Conservation (phyloP, 2,888 invertebrate genomes). For the Acleris emargana region DNA sequence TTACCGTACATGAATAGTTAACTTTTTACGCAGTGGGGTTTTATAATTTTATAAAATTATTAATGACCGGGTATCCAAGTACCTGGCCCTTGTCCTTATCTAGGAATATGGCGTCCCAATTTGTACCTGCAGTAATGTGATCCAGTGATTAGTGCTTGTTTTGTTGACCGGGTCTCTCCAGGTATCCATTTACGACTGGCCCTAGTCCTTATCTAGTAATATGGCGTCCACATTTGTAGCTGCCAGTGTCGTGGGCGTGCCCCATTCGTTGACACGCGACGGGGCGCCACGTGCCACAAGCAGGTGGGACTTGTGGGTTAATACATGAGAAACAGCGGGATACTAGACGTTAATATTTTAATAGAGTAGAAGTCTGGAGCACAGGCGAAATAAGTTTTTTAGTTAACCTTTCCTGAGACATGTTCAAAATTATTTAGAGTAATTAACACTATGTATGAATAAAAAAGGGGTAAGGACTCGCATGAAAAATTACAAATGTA, state of each 20-base stretch:
- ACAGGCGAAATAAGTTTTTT: no score
- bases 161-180: conserved; percentile 3
- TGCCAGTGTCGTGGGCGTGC: conserved; percentile 21
- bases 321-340: conserved; percentile 14
- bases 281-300: conserved; percentile 26
- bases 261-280: conserved; percentile 31
- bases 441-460: no score
- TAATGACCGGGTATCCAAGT: conserved; percentile 2
- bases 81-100: background rate
- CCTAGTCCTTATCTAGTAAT: conserved; percentile 2
- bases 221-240: conserved; percentile 18
- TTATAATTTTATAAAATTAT: no score
- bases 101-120: background rate
- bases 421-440: no score
- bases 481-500: no score
- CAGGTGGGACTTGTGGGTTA: conserved; percentile 28
- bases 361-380: no score
- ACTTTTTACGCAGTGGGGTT: no score
- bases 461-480: no score
- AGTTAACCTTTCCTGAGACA: no score
- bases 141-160: background rate
- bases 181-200: conserved; percentile 14
- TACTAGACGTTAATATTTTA: no score
- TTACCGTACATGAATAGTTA: no score
- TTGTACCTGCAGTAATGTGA: background rate